phyloP scores from a whole-genome alignment of 2,888 invertebrate species.

The Dastarcus helophoroides region DNA sequence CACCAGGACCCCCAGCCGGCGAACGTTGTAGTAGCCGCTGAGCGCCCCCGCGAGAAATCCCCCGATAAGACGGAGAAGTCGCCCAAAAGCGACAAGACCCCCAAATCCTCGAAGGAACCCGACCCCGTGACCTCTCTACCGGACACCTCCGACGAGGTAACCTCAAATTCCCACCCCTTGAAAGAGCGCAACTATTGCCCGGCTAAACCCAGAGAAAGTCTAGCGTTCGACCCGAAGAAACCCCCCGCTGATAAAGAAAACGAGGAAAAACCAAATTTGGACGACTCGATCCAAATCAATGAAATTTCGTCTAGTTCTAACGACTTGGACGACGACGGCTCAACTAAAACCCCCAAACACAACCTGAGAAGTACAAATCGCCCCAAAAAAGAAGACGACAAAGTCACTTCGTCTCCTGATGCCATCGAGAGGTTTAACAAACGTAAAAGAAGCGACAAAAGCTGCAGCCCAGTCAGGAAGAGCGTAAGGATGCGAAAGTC shows the following conservation, averaged over 20 bases:
- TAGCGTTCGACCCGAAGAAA: constrained; percentile 26
- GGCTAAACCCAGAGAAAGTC: constrained; percentile 28
- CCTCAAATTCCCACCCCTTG: constrained; percentile 22
- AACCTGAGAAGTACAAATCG: constrained; percentile 6
- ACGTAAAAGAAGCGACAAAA: constrained; percentile 6
- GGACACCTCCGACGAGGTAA: constrained; percentile 15
- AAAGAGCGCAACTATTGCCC: constrained; percentile 25
- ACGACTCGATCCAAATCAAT: constrained; percentile 50
- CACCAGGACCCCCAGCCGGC: constrained; percentile 2
- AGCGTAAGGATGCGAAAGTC: constrained; percentile 20
- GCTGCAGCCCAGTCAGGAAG: constrained; percentile 20
- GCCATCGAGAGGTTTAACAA: constrained; percentile 3
- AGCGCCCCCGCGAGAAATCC: neutral
- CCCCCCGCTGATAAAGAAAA: constrained; percentile 10
- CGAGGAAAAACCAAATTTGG: constrained; percentile 29
- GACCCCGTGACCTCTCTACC: constrained; percentile 7
- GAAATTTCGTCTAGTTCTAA: constrained; percentile 55
- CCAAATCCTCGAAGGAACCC: constrained; percentile 7
- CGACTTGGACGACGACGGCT: constrained; percentile 24
- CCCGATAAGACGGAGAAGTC: neutral
- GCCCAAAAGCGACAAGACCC: constrained; percentile 3
- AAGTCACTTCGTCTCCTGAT: neutral
- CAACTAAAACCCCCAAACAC: constrained; percentile 3
- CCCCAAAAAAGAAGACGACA: neutral
- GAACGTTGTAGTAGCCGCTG: neutral